Evolutionary conservation across 2,888 invertebrate genomes (phyloP), one percentile per base, ranked within the genome.

Genomic region (Lathronympha strigana): DNA sequence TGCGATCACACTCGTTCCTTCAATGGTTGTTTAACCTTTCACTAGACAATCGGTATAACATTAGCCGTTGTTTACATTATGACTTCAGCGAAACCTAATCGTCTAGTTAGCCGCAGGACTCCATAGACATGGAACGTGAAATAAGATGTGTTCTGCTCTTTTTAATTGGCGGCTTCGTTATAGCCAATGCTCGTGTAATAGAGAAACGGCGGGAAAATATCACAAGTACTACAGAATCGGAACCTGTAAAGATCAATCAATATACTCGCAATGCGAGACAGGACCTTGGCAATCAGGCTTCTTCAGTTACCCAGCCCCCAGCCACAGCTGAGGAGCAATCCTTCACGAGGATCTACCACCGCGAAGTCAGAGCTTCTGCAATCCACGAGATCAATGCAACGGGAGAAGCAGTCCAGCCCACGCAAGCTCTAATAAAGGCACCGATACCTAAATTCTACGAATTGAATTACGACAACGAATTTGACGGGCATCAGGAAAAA

Each of bases 361-460:
- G 40, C 9, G 50, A 51, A 5, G 1, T 19, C 5, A 8, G 38
- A n/a, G 23, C n/a, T 15, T 40, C 40, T n/a, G 13, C 4, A 19
- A 31, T 17, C 19, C 33, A 28, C 11, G 11, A 33, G 4, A 4
- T 33, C n/a, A n/a, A n/a, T n/a, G n/a, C n/a, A n/a, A n/a, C n/a
- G n/a, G n/a, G n/a, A n/a, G 49, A 49, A 8, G 0, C 15, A 3
- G 9, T 5, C 31, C 13, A 21, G 11, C 3, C 23, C 21, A 15
- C 3, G 15, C 36, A 36, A 47, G 71, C 73, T 2, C 74, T 86
- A 17, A 79, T 88, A 1, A 88, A 85, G 58, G 87, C 86, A 76
- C 88, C 89, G 0, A 85, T 89, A 70, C 86, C 88, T 0, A 89
- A 86, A 73, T 89, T 79, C 61, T 80, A 76, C 11, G 87, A 87